These are phyloP conservation scores for Solenopsis invicta DNA, from an alignment of 1,140 invertebrate genomes.

Conservation along the genomic window DNA sequence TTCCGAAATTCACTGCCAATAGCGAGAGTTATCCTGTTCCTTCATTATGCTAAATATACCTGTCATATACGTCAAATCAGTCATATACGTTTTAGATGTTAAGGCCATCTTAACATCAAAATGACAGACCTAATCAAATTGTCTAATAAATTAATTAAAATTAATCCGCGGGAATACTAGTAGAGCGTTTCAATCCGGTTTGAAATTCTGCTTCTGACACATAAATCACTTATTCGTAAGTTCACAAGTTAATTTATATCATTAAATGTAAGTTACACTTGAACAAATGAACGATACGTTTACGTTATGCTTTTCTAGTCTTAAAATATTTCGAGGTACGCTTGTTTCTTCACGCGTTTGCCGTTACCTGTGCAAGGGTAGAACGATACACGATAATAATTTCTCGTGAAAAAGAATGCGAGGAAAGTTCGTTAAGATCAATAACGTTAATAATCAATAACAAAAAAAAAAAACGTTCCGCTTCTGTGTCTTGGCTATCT, in stretches of 20 bases:
- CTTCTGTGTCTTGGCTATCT: slow-evolving; percentile 22
- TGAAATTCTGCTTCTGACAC: neutral
- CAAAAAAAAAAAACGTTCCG: neutral
- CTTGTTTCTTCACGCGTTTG: neutral
- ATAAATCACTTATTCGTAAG: neutral
- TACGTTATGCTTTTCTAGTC: slow-evolving; percentile 1
- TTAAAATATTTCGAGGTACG: neutral
- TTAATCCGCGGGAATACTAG: neutral
- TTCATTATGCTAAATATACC: neutral
- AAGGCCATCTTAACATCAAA: slow-evolving; percentile 31
- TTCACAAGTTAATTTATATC: neutral
- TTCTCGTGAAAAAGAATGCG: neutral
- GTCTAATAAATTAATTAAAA: no score
- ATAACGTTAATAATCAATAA: slow-evolving; percentile 16
- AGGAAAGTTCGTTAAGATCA: neutral
- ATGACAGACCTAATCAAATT: slow-evolving; percentile 5
- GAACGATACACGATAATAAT: slow-evolving; percentile 16
- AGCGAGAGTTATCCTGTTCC: slow-evolving; percentile 29
- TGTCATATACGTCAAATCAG: slow-evolving; percentile 27
- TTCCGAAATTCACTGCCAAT: slow-evolving; percentile 74
- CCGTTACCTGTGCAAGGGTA: neutral
- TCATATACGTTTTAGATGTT: neutral
- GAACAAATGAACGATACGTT: neutral
- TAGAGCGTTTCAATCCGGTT: slow-evolving; percentile 21
- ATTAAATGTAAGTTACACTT: neutral